Percentiles rank a stretch among this genome's conserved stretches.
phyloP scores from a whole-genome alignment of 1,140 invertebrate species.

The Metaphire vulgaris region DNA sequence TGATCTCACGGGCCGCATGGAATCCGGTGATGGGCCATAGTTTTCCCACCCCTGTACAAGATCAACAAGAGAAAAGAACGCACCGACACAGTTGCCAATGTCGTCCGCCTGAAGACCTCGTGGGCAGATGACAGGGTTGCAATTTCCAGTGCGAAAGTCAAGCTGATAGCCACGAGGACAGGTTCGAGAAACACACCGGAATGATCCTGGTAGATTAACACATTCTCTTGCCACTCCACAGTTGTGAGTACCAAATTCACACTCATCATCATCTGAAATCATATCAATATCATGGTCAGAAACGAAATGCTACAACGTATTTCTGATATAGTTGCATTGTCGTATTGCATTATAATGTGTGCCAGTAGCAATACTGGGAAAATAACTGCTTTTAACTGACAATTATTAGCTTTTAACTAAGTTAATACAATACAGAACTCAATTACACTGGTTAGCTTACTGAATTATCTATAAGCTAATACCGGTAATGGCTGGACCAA shows the following conservation, averaged over 20 bases:
- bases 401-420: too few relatives aligned
- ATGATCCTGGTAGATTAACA: slow-evolving; percentile 74
- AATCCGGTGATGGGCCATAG: too few relatives aligned
- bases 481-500: too few relatives aligned
- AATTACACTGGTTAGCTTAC: too few relatives aligned
- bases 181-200: slow-evolving; percentile 62
- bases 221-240: slow-evolving; percentile 75
- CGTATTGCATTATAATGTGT: too few relatives aligned
- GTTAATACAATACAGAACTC: too few relatives aligned
- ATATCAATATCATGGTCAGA: not conserved
- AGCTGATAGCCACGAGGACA: slow-evolving; percentile 53
- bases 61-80: slow-evolving; percentile 27
- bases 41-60: too few relatives aligned
- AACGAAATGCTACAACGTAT: not conserved
- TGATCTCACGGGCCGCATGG: too few relatives aligned
- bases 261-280: slow-evolving; percentile 78
- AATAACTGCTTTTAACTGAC: too few relatives aligned
- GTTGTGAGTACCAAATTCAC: slow-evolving; percentile 69
- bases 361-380: too few relatives aligned
- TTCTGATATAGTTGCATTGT: not conserved
- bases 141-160: slow-evolving; percentile 38
- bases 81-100: slow-evolving; percentile 56
- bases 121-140: slow-evolving; percentile 51
- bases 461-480: too few relatives aligned
- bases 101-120: slow-evolving; percentile 53